Evolutionary conservation across 2,797 vertebrate genomes (phyloP).

Genomic region (Myotis myotis): DNA sequence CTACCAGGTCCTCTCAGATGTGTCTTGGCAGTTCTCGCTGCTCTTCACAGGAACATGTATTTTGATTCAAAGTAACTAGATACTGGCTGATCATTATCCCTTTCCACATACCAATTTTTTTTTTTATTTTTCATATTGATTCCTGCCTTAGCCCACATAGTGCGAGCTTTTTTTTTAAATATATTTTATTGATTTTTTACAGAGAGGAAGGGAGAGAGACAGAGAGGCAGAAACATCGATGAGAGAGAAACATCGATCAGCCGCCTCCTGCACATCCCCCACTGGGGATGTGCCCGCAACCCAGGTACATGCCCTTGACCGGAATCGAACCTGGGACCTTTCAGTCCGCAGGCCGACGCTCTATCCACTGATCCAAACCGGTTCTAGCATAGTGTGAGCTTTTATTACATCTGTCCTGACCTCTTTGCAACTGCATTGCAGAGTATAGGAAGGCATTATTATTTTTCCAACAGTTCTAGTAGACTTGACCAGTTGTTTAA

Average conservation of each 20-base stretch:
- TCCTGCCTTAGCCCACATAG: neutral
- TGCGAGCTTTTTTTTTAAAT: slow-evolving; percentile 30
- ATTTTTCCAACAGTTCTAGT: neutral
- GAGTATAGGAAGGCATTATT: neutral
- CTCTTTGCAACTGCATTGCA: neutral
- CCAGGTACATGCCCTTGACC: too few species aligned
- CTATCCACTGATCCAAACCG: too few species aligned
- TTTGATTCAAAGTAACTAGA: slow-evolving; percentile 35
- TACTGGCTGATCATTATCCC: neutral
- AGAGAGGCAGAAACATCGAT: too few species aligned
- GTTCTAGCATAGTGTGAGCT: neutral
- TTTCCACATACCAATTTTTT: slow-evolving; percentile 22
- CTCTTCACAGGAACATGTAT: neutral
- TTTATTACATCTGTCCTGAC: slow-evolving; percentile 21
- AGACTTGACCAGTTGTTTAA: slow-evolving; percentile 15
- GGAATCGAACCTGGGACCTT: too few species aligned
- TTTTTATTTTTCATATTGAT: slow-evolving; percentile 21
- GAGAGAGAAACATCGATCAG: too few species aligned
- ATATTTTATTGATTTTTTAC: too few species aligned
- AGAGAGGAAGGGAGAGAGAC: too few species aligned
- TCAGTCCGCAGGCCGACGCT: too few species aligned
- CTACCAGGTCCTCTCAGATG: neutral
- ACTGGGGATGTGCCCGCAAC: too few species aligned
- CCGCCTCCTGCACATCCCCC: too few species aligned
- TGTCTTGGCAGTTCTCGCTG: neutral